Evolutionary conservation across 2,113 vertebrate genomes (phyloP).

Genomic region (Ageneiosus marmoratus): DNA sequence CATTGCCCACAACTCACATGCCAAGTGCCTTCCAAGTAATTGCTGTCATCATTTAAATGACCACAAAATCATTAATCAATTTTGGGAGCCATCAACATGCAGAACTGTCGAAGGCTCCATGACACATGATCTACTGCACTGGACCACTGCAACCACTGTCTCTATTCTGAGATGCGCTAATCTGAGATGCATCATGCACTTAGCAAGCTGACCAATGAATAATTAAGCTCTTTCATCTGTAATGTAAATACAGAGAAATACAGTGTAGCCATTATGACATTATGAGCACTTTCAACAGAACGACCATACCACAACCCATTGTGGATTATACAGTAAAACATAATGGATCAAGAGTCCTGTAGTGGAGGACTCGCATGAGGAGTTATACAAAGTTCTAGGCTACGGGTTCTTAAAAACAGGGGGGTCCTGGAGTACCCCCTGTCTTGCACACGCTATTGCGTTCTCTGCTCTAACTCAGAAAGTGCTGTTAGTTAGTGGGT

Average conservation of each 20-base stretch:
- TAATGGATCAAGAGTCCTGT: not conserved
- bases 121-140: conserved; percentile 57
- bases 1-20: not conserved
- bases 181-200: conserved; percentile 67
- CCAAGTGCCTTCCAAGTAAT: not conserved
- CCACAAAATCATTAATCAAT: conserved; percentile 5
- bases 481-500: not conserved
- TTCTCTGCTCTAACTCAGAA: not conserved
- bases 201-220: conserved; percentile 67
- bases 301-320: not conserved
- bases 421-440: not conserved
- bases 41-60: not conserved
- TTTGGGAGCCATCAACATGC: conserved; percentile 1
- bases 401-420: conserved; percentile 12
- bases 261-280: not conserved
- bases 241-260: conserved; percentile 7
- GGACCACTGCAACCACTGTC: conserved; percentile 57
- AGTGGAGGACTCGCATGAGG: not conserved
- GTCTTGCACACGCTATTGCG: not conserved
- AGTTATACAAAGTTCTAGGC: conserved; percentile 14
- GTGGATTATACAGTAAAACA: not conserved
- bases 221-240: conserved; percentile 66
- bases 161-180: conserved; percentile 75
- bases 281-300: not conserved
- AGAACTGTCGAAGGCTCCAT: conserved; percentile 1